Evolutionary conservation across 2,888 invertebrate species (phyloP), one percentile per base, ranked within the genome.

Genomic region (Horisme vitalbata): DNA sequence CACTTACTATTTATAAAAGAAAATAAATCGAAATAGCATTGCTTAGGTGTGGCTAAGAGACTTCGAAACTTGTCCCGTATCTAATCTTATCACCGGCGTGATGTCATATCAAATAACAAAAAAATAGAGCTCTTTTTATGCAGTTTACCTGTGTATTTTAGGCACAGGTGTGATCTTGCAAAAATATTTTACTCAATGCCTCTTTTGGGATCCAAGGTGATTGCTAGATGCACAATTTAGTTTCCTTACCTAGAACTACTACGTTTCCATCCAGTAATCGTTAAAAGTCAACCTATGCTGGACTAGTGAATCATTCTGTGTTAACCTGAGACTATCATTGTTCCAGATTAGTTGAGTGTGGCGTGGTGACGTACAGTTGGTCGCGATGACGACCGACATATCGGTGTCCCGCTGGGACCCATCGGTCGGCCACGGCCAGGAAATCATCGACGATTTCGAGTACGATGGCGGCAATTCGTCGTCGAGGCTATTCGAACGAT

Each of bases 391-490:
- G 92, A 97, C 97, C 91, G 97, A 97, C 93, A 97, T 97, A 91
- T 97, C 97, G 91, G 95, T 97, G 92, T 96, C 96, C 91, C 96
- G 98, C 82, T 98, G 98, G 98, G 98, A 98, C 91, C 96, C 97
- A 73, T 95, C 95, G 90, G 93, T 95, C 80, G 92, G 92, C 80
- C 92, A 93, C 78, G 96, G 97, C 75, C 96, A 96, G 90, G 96
- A 97, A 91, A 95, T 96, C 84, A 95, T 96, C 85, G 97, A 97
- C 84, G 99, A 99, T 86, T 98, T 98, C 92, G 99, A 99, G 92
- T 99, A 99, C 92, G 99, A 99, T 90, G 99, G 99, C 78, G 99
- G 98, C 75, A 98, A 98, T 88, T 98, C 98, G 70, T 99, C 99
- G 69, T 99, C 99, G 71, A 95, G 99, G 79, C 94, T 99, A 61